Evolutionary conservation across 2,113 vertebrate species (phyloP).

Genomic region (Bubo blakistoni): DNA sequence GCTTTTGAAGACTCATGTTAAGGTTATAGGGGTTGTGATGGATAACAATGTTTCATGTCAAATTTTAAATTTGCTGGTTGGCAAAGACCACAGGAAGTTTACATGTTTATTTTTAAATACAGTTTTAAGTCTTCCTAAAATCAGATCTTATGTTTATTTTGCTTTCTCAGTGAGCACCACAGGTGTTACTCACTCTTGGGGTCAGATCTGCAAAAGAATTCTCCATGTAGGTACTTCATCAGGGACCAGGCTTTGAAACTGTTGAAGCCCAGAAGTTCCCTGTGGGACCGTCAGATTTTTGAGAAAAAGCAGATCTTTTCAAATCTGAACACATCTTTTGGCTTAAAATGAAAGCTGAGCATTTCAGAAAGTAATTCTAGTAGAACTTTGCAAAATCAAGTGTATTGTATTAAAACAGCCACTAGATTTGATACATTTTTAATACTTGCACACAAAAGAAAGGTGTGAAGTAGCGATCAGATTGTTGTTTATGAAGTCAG

Average conservation of each 20-base stretch:
- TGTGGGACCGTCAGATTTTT: background rate
- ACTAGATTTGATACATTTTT: background rate
- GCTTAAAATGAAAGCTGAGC: background rate
- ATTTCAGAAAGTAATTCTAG: background rate
- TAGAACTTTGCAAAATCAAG: background rate
- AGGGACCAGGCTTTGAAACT: background rate
- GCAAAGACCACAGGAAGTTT: background rate
- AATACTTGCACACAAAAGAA: background rate
- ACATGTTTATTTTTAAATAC: background rate
- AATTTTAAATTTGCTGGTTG: background rate
- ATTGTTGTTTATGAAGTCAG: background rate
- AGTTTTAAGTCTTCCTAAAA: background rate
- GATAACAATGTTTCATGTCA: background rate
- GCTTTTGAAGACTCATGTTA: background rate
- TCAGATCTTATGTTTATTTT: background rate
- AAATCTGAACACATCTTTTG: background rate
- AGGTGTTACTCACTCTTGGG: background rate
- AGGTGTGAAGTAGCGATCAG: background rate
- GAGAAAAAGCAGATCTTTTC: background rate
- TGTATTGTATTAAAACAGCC: background rate
- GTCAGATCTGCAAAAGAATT: background rate
- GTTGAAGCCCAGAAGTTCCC: background rate
- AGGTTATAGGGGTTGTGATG: background rate
- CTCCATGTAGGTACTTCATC: background rate
- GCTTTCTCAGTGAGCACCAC: background rate